Conservation (phyloP, 2,113 vertebrate species). For the Catharus fuscescens region DNA sequence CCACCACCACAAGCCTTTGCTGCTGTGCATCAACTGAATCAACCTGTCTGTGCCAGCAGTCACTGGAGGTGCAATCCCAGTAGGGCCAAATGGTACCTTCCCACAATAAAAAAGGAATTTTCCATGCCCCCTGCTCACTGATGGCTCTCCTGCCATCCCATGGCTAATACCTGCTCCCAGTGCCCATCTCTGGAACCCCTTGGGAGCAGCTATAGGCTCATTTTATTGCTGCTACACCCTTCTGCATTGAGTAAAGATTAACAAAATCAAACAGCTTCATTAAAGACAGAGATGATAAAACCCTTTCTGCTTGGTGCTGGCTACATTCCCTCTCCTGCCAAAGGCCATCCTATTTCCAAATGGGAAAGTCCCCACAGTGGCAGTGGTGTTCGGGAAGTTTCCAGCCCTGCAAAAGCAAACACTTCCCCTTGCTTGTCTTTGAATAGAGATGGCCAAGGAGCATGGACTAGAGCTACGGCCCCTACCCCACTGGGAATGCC, state of each 20-base stretch:
- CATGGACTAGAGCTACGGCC: no score
- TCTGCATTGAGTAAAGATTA: not conserved
- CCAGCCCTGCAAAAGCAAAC: not conserved
- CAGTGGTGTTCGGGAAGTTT: accelerated
- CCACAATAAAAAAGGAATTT: not conserved
- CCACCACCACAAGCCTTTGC: not conserved
- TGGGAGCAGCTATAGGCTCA: not conserved
- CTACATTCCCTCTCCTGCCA: not conserved
- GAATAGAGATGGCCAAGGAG: not conserved
- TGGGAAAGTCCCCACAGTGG: accelerated
- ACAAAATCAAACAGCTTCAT: not conserved
- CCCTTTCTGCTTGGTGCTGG: not conserved
- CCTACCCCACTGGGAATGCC: accelerated
- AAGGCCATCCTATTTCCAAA: not conserved
- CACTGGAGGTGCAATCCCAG: not conserved
- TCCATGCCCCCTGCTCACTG: accelerated
- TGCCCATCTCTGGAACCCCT: not conserved
- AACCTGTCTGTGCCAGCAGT: accelerated
- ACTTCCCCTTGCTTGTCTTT: not conserved
- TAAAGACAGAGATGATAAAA: not conserved
- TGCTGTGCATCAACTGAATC: accelerated
- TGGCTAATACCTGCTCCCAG: accelerated
- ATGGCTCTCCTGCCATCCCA: not conserved
- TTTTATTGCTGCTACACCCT: not conserved
- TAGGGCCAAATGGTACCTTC: not conserved